Evolutionary conservation across 23 tunicate genomes (phyloP).

Genomic region (Phallusia fumigata): DNA sequence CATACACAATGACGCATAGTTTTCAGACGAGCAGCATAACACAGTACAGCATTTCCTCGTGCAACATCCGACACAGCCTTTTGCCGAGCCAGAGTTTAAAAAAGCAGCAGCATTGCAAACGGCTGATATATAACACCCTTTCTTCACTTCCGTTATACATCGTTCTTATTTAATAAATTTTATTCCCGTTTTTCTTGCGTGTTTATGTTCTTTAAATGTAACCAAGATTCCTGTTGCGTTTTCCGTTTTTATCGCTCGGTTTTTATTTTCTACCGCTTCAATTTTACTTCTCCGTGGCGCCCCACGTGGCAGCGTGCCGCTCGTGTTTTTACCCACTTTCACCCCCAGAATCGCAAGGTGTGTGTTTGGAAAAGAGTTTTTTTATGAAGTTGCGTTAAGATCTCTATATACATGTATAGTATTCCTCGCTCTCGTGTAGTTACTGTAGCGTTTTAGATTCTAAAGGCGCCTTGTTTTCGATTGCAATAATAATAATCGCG

Average conservation of each 20-base stretch:
- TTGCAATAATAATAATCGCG: background rate
- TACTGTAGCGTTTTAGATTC: background rate
- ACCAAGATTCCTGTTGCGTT: background rate
- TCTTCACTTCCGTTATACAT: background rate
- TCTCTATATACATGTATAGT: background rate
- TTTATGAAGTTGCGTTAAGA: too few species aligned
- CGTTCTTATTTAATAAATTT: background rate
- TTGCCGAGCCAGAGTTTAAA: too few species aligned
- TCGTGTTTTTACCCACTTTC: background rate
- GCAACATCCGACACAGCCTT: too few species aligned
- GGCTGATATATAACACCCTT: background rate
- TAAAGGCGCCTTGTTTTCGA: too few species aligned
- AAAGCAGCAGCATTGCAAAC: too few species aligned
- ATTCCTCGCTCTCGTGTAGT: background rate
- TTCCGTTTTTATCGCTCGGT: too few species aligned
- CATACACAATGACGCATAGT: too few species aligned
- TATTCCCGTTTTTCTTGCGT: background rate
- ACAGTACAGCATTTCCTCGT: too few species aligned
- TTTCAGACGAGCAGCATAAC: too few species aligned
- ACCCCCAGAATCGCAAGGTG: background rate
- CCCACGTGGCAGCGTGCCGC: background rate
- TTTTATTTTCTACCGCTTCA: background rate
- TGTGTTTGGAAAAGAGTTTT: background rate
- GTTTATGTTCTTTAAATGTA: background rate
- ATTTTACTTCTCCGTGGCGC: background rate